Evolutionary conservation across 2,888 invertebrate species (phyloP), one percentile per base, ranked within the genome.

Genomic region (Acanthacorydalis orientalis): DNA sequence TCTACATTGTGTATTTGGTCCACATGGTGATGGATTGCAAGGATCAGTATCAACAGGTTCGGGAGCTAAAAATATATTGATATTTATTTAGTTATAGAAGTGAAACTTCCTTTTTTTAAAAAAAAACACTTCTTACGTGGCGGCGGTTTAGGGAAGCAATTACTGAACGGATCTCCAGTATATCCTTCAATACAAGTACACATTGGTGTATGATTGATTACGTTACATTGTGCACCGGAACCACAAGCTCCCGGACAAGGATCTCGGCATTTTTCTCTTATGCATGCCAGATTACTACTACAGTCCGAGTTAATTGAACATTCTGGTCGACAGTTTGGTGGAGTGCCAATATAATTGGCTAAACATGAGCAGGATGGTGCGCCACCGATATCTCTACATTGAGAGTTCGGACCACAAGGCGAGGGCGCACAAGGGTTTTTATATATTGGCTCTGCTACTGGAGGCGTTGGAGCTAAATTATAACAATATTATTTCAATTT

Each of bases 391-490:
- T 77, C 74, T 48, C 74, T 70, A 56, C 84, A 84, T 60, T 81
- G 74, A 11, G 86, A 78, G 59, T 83, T 82, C n/a, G 79, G 75
- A 15, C 88, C 88, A 60, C 88, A 88, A 2, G 86, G 85, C 8
- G 79, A 78, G 41, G 80, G 80, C 10, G 73, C 63, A 57, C 81
- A 82, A 2, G 80, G 79, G 60, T 80, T 74, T 57, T 57, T 63
- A 11, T 46, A 48, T 53, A 56, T 54, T 54, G 74, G 69, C 46
- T 65, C 62, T 38, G 63, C 50, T 43, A 61, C 57, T 34, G 70
- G 70, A 52, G 57, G 54, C 46, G 60, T 61, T 46, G 60, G 53
- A 32, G 59, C 68, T 67, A 56, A 31, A 2, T 4, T 31, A 31
- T 31, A 23, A 43, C 31, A 43, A 12, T 31, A n/a, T 32, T 32